Evolutionary conservation across 2,888 invertebrate species (phyloP).

Genomic region (Lithophane semibrunnea): DNA sequence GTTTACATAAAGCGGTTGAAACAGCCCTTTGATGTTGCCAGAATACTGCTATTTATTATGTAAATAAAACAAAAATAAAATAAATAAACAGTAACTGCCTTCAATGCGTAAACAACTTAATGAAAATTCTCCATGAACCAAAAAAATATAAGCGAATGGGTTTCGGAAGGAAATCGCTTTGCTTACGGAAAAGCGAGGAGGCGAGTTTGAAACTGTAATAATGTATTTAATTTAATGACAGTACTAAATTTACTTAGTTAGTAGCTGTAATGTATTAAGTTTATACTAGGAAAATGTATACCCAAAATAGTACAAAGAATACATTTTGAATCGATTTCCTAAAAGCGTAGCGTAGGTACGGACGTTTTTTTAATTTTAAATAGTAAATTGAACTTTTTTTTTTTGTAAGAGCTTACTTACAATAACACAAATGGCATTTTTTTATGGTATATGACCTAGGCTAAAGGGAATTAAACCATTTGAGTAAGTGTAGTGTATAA

Average conservation of each 20-base stretch:
- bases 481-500: too few relatives aligned
- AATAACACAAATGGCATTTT: too few relatives aligned
- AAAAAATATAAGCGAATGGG: slow-evolving; percentile 40
- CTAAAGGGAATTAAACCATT: too few relatives aligned
- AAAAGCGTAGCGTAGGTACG: too few relatives aligned
- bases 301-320: neutral
- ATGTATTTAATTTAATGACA: slow-evolving; percentile 38
- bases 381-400: too few relatives aligned
- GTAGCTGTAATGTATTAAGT: slow-evolving; percentile 10
- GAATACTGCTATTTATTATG: too few relatives aligned
- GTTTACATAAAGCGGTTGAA: neutral
- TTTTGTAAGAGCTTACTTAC: too few relatives aligned
- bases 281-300: slow-evolving; percentile 8
- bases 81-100: neutral
- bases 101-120: slow-evolving; percentile 16
- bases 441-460: too few relatives aligned
- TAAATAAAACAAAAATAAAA: slow-evolving; percentile 14
- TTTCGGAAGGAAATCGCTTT: slow-evolving; percentile 42
- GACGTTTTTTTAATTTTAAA: too few relatives aligned
- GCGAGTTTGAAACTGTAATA: slow-evolving; percentile 48
- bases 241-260: slow-evolving; percentile 33
- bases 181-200: slow-evolving; percentile 29
- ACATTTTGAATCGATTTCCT: neutral
- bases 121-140: slow-evolving; percentile 6
- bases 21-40: neutral